Evolutionary conservation across 2,113 vertebrate species (phyloP), one percentile per base, ranked within the genome.

Genomic region (Scalopus aquaticus): DNA sequence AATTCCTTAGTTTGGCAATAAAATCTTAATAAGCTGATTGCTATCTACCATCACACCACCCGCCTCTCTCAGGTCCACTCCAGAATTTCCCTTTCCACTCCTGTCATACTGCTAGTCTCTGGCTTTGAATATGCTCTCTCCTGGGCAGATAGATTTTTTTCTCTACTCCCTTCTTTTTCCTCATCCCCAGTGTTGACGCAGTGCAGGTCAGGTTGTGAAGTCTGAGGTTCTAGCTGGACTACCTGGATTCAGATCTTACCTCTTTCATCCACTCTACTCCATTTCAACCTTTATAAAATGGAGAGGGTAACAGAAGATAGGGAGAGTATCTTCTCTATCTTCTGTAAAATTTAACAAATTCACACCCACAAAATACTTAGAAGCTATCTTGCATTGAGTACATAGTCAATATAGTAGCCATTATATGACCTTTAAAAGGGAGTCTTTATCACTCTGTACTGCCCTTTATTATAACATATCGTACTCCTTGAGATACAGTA

Each of bases 21-120:
- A 90, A 58, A 82, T 7, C 65, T 67, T 46, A 37, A 22, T 0
- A n/a, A 44, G 9, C 70, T 4, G 44, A 6, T 5, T 60, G 39
- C 54, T 35, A 2, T 37, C 19, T 62, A 49, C 15, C 32, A 49
- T 58, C 7, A 11, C 4, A 73, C n/a, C 9, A 13, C 44, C 26
- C 11, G 37, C n/a, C 1, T 51, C n/a, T 28, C 24, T 6, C 0
- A n/a, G 0, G 0, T 11, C 2, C 13, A 64, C 62, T 24, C 58
- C 44, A 28, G 30, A n/a, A 67, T 15, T 39, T 24, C 69, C 37
- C 35, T 39, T n/a, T 28, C 44, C 81, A 72, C n/a, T n/a, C 37
- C 35, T 26, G 16, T 0, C 32, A 20, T 2, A 2, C 30, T 9
- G 0, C n/a, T 16, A 16, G 30, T 28, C 44, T 28, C 64, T 9